These are phyloP conservation scores for Atta colombica DNA, from an alignment of 1,140 invertebrate species.

Conservation along the genomic window DNA sequence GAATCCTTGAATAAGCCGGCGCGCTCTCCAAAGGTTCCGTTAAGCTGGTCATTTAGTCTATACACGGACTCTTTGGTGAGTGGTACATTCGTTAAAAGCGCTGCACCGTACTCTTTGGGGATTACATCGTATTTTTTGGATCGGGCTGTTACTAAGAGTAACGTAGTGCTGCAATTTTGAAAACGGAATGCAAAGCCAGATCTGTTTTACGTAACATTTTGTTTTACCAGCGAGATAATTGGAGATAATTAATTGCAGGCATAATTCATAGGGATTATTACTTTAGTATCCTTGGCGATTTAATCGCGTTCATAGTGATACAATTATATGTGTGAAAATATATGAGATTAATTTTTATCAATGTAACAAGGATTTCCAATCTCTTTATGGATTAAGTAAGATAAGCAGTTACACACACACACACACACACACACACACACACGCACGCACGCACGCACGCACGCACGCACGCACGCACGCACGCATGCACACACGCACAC, in stretches of 20 bases:
- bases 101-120: constrained; percentile 13
- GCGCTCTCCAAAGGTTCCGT: constrained; percentile 33
- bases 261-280: constrained; percentile 41
- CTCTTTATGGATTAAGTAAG: constrained; percentile 9
- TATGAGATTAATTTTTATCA: constrained; percentile 19
- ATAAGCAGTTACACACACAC: not conserved
- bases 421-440: too few relatives aligned
- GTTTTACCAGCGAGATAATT: constrained; percentile 41
- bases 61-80: constrained; percentile 25
- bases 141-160: not conserved
- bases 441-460: too few relatives aligned
- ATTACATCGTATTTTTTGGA: constrained; percentile 56
- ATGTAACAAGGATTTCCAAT: constrained; percentile 1
- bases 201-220: constrained; percentile 54
- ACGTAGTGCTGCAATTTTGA: constrained; percentile 28
- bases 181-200: constrained; percentile 41
- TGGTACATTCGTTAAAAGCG: constrained; percentile 42
- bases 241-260: constrained; percentile 34
- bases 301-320: not conserved
- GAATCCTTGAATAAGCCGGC: constrained; percentile 58
- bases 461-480: too few relatives aligned
- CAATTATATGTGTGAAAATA: constrained; percentile 38
- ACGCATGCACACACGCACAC: too few relatives aligned
- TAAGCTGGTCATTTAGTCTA: constrained; percentile 53
- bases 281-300: constrained; percentile 44